Conservation (phyloP, 2,888 invertebrate genomes). For the Cephonodes hylas region DNA sequence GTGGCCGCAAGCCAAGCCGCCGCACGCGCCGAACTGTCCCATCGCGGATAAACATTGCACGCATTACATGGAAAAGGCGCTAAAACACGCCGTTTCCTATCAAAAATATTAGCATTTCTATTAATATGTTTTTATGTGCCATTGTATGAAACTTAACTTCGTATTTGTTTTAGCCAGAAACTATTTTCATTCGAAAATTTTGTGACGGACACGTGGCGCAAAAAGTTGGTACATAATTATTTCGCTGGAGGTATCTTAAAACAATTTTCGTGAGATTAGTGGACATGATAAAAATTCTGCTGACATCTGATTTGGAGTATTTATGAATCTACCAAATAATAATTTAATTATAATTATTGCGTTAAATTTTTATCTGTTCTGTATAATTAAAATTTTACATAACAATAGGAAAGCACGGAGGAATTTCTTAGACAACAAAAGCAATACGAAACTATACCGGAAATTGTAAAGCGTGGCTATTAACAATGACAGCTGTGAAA, state of each 20-base stretch:
- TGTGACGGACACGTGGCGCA: neutral
- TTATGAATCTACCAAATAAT: neutral
- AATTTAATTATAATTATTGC: too few relatives aligned
- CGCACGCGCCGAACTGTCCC: neutral
- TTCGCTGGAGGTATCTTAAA: neutral
- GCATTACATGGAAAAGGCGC: neutral
- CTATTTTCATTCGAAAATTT: neutral
- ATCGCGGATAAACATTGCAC: neutral
- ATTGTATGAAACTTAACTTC: too few relatives aligned
- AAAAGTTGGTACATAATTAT: neutral
- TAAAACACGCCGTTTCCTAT: too few relatives aligned
- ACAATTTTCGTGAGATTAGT: neutral
- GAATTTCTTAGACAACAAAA: neutral
- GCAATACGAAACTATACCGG: neutral
- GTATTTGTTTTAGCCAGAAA: neutral
- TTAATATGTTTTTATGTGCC: too few relatives aligned
- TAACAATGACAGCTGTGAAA: conserved; percentile 6
- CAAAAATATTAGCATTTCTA: too few relatives aligned
- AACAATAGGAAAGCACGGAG: neutral
- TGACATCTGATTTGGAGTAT: neutral
- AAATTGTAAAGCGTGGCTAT: neutral
- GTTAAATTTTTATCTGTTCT: too few relatives aligned
- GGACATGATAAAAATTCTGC: neutral
- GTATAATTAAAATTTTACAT: too few relatives aligned
- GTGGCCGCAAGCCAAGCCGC: conserved; percentile 32